Conservation (phyloP, 2,113 vertebrate species). For the Cephalophus harveyi region DNA sequence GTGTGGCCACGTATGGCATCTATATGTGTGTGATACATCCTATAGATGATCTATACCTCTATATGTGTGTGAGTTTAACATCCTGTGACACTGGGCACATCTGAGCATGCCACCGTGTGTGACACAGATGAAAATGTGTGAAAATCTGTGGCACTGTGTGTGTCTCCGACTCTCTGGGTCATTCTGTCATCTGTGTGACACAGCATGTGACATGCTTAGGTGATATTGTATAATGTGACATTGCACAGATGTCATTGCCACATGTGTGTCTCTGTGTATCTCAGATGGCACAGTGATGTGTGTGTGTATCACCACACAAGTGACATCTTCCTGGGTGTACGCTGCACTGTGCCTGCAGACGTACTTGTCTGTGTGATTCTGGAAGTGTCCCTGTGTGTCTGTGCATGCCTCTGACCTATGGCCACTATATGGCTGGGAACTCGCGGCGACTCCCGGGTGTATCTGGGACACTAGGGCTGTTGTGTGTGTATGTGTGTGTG, state of each 20-base stretch:
- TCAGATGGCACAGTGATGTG: not conserved
- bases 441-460: not conserved
- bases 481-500: constrained; percentile 45
- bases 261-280: not conserved
- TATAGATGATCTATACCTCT: not conserved
- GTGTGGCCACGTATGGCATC: not conserved
- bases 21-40: not conserved
- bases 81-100: not conserved
- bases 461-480: constrained; percentile 56
- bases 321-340: not conserved
- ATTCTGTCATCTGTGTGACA: not conserved
- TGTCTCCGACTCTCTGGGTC: not conserved
- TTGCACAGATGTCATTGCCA: not conserved
- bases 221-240: not conserved
- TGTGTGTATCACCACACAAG: not conserved
- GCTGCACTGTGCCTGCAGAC: not conserved
- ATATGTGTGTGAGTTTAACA: not conserved
- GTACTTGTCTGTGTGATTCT: not conserved
- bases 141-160: not conserved
- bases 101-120: not conserved
- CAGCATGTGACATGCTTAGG: not conserved
- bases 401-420: not conserved
- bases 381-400: not conserved
- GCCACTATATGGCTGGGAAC: not conserved
- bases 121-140: not conserved